Percentiles rank a stretch among this genome's conserved stretches.
Evolutionary conservation across 2,797 vertebrate genomes (phyloP).

Genomic region (Darevskia nairensis): DNA sequence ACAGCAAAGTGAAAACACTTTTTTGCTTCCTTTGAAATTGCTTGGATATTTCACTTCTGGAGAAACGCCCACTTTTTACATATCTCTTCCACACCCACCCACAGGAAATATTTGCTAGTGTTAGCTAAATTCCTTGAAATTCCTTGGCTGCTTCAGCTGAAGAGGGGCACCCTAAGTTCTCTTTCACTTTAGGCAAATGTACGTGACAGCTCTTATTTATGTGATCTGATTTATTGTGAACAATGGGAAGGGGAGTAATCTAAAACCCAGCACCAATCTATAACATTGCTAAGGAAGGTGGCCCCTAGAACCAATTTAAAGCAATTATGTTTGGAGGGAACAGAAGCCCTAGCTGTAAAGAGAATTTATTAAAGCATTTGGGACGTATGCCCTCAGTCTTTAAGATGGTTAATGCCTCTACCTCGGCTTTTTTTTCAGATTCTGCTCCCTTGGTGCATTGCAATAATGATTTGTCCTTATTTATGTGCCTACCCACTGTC

Average conservation of each 20-base stretch:
- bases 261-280: conserved; percentile 1
- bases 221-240: conserved; percentile 52
- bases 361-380: conserved; percentile 30
- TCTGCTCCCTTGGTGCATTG: conserved; percentile 20
- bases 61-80: neutral
- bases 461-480: conserved; percentile 51
- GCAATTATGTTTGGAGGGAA: conserved; percentile 39
- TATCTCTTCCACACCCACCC: too few relatives aligned
- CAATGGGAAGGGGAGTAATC: conserved; percentile 41
- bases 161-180: neutral
- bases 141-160: neutral
- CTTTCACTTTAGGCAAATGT: conserved; percentile 14
- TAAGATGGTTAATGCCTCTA: neutral
- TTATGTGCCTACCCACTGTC: conserved; percentile 50
- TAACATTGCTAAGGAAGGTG: conserved; percentile 37
- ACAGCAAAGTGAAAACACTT: neutral
- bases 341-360: conserved; percentile 17
- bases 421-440: conserved; percentile 35
- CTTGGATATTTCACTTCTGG: neutral
- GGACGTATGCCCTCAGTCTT: neutral
- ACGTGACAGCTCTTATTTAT: conserved; percentile 12
- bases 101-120: neutral
- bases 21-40: neutral
- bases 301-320: conserved; percentile 38
- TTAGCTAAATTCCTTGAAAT: neutral